phyloP scores from a whole-genome alignment of 1,140 invertebrate species.

The Pseudomyrmex gracilis region DNA sequence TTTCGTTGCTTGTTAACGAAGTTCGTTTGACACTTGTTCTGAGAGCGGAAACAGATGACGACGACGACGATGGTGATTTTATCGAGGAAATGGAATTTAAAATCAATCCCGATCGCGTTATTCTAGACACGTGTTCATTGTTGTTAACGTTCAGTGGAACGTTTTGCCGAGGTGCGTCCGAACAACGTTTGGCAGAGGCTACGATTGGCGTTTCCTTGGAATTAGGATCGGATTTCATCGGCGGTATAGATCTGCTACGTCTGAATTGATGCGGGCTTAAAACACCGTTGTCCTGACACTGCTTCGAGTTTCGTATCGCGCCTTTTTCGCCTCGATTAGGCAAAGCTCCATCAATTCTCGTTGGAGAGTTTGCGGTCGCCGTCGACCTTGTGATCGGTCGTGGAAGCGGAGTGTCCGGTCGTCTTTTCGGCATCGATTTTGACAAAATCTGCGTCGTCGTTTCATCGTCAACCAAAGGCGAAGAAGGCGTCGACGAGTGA shows the following conservation, averaged over 20 bases:
- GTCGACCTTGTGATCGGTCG: slow-evolving; percentile 67
- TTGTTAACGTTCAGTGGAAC: slow-evolving; percentile 15
- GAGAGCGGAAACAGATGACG: not conserved
- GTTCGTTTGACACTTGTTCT: not conserved
- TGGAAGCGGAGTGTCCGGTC: slow-evolving; percentile 76
- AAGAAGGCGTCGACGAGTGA: slow-evolving; percentile 40
- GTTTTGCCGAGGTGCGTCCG: slow-evolving; percentile 73
- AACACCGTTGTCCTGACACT: slow-evolving; percentile 70
- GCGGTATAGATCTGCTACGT: slow-evolving; percentile 68
- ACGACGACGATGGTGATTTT: slow-evolving; percentile 32
- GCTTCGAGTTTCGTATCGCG: slow-evolving; percentile 66
- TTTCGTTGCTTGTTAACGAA: not conserved
- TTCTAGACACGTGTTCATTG: slow-evolving; percentile 48
- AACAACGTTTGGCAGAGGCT: slow-evolving; percentile 51
- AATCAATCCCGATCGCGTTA: slow-evolving; percentile 68
- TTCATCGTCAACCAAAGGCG: slow-evolving; percentile 15
- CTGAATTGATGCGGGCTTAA: slow-evolving; percentile 21
- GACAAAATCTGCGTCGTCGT: slow-evolving; percentile 5
- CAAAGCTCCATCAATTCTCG: slow-evolving; percentile 37
- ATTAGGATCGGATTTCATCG: slow-evolving; percentile 51
- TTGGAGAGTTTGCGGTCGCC: slow-evolving; percentile 12
- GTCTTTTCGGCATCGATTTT: slow-evolving; percentile 48
- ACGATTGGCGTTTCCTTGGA: not conserved
- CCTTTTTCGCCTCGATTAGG: slow-evolving; percentile 58
- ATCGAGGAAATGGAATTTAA: slow-evolving; percentile 29